These are phyloP conservation scores for Dryobates pubescens DNA, from an alignment of 2,797 vertebrate species.

Conservation along the genomic window DNA sequence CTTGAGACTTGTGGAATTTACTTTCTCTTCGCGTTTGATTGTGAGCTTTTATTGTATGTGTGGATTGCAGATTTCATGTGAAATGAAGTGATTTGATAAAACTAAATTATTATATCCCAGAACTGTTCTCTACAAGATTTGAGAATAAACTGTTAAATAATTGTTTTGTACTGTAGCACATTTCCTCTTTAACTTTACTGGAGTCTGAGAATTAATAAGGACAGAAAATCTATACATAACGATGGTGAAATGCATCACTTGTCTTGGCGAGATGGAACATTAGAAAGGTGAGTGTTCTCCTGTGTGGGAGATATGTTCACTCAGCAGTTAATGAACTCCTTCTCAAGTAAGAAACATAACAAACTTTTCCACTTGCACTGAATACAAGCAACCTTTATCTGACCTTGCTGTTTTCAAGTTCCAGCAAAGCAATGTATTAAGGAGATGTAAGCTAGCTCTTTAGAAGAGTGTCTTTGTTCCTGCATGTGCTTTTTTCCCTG, in stretches of 20 bases:
- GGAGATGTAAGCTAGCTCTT: background rate
- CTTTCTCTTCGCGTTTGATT: background rate
- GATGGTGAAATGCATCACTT: background rate
- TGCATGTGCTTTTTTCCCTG: background rate
- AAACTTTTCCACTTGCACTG: background rate
- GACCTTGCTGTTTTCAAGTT: background rate
- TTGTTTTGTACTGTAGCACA: background rate
- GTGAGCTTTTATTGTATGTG: rapidly evolving
- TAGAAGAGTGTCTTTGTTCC: background rate
- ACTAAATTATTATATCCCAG: background rate
- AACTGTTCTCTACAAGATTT: background rate
- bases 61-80: background rate
- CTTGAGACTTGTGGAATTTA: background rate
- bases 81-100: background rate
- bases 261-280: background rate
- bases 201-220: background rate
- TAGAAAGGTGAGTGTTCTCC: background rate
- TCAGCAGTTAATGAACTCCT: background rate
- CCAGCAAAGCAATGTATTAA: background rate
- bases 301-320: background rate
- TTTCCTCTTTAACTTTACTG: background rate
- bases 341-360: background rate
- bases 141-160: background rate
- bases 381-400: background rate
- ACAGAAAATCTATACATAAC: background rate